phyloP scores from a whole-genome alignment of 2,797 vertebrate species.

The Micromesistius poutassou region DNA sequence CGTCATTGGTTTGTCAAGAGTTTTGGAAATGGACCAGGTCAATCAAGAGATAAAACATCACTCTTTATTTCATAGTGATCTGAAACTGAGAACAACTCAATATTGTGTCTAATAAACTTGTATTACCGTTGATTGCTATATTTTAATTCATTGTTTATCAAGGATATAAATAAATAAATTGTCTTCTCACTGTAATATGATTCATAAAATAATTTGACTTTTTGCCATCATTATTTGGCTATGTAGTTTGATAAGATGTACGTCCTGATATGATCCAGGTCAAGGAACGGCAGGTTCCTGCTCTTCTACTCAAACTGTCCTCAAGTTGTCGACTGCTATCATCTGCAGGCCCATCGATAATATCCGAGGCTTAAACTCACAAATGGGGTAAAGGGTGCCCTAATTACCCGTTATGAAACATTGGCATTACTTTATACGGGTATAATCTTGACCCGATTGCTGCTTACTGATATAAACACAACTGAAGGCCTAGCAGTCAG shows the following conservation, averaged over 20 bases:
- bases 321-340: constrained; percentile 14
- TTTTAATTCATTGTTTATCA: not conserved
- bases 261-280: not conserved
- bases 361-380: not conserved
- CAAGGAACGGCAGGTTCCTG: not conserved
- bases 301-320: not conserved
- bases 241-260: not conserved
- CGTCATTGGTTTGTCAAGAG: not conserved
- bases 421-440: not conserved
- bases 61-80: not conserved
- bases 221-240: not conserved
- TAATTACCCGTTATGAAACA: not conserved
- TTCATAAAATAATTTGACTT: not conserved
- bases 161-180: not conserved
- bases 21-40: not conserved
- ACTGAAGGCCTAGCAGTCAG: not conserved
- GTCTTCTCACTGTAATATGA: not conserved
- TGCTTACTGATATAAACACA: not conserved
- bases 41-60: not conserved
- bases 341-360: not conserved
- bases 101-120: not conserved
- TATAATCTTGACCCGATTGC: not conserved
- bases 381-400: not conserved
- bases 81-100: not conserved
- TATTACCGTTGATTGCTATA: not conserved